Conservation (phyloP, 2,113 vertebrate species). For the Pteronura brasiliensis region DNA sequence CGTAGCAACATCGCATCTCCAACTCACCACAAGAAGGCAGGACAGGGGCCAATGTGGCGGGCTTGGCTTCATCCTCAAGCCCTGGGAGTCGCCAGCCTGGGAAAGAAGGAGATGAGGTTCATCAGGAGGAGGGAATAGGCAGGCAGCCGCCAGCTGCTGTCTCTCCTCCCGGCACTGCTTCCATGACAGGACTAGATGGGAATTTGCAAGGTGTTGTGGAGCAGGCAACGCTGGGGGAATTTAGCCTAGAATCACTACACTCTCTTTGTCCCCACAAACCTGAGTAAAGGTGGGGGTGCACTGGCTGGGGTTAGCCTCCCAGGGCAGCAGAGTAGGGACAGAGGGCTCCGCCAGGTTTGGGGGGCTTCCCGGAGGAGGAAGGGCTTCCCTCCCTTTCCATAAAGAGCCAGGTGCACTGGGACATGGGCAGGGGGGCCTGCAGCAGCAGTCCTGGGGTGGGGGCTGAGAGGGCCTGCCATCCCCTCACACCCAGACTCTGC, state of each 20-base stretch:
- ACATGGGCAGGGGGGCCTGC: neutral
- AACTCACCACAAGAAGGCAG: conserved; percentile 70
- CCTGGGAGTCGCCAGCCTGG: neutral
- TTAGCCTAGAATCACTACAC: fast-evolving
- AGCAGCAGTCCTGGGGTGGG: neutral
- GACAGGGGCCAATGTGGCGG: conserved; percentile 31
- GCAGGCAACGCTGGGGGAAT: neutral
- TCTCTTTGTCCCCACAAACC: neutral
- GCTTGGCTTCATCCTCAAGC: conserved; percentile 44
- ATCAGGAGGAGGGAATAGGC: neutral
- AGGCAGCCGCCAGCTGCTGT: neutral
- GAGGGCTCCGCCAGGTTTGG: neutral
- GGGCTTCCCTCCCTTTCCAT: conserved; percentile 42
- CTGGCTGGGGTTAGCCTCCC: neutral
- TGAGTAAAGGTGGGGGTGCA: neutral
- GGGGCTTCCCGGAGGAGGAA: conserved; percentile 1
- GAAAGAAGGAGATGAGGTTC: neutral
- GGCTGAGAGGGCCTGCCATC: no score
- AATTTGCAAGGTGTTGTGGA: neutral
- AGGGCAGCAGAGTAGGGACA: no score
- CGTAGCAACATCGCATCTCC: neutral
- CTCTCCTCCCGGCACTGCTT: neutral
- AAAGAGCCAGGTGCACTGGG: conserved; percentile 7
- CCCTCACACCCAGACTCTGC: neutral
- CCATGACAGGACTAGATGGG: neutral